Conservation (phyloP, 2,113 vertebrate species). For the Hystrix cristata region DNA sequence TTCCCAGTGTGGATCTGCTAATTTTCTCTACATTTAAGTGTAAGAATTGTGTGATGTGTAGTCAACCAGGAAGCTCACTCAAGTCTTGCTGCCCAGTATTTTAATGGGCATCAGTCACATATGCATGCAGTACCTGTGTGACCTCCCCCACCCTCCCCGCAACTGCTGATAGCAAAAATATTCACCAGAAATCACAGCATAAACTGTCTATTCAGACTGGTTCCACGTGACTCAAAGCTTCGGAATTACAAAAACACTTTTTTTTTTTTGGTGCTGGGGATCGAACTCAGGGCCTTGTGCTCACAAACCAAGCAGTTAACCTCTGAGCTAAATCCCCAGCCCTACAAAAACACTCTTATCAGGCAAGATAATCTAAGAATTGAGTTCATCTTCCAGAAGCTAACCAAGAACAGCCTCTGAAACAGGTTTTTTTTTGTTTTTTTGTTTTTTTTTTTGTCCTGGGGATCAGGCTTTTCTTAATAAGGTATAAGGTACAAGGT, state of each 20-base stretch:
- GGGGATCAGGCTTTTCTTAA: too few species aligned
- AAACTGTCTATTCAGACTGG: neutral
- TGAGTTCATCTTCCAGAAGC: neutral
- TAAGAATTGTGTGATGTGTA: neutral
- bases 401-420: neutral
- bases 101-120: neutral
- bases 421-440: neutral
- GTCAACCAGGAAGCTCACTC: neutral
- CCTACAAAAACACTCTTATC: neutral
- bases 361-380: neutral
- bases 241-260: neutral
- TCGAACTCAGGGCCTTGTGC: too few species aligned
- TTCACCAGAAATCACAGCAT: neutral
- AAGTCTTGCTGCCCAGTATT: neutral
- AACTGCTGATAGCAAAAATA: neutral
- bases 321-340: too few species aligned
- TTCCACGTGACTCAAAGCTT: neutral
- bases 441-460: too few species aligned
- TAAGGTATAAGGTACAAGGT: neutral
- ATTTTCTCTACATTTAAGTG: neutral
- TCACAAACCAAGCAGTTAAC: too few species aligned
- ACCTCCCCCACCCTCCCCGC: neutral
- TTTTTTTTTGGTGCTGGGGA: too few species aligned
- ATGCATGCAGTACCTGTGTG: neutral
- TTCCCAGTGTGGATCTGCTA: neutral